Conservation (phyloP, 2,797 vertebrate genomes). For the Cuniculus paca region DNA sequence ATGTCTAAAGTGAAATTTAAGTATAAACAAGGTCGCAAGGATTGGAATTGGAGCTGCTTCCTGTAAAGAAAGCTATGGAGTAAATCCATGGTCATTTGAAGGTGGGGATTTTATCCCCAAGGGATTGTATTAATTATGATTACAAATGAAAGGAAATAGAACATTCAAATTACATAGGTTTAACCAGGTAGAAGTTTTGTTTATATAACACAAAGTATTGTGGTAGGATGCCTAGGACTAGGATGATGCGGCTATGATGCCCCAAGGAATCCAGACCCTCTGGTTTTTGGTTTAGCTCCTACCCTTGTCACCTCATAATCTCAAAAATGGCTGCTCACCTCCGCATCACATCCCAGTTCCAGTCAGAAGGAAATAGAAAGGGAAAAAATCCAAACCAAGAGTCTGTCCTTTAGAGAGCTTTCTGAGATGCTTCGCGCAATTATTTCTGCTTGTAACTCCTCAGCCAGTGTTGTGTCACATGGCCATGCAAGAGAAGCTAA, state of each 20-base stretch:
- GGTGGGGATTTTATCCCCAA: not conserved
- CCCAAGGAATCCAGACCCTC: not conserved
- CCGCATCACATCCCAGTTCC: not conserved
- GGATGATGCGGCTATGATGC: not conserved
- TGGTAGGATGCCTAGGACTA: not conserved
- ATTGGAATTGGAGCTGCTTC: not conserved
- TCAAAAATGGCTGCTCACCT: not conserved
- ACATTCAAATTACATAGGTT: constrained; percentile 12
- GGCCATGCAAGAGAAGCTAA: not conserved
- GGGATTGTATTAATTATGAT: constrained; percentile 9
- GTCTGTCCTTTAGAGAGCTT: not conserved
- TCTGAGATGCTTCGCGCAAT: not conserved
- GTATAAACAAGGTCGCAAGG: not conserved
- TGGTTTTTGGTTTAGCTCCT: not conserved
- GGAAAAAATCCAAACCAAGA: not conserved
- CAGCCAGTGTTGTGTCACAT: not conserved
- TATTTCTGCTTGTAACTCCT: not conserved
- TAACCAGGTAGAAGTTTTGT: not conserved
- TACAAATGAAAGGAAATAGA: not conserved
- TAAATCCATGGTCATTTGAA: not conserved
- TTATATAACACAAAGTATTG: constrained; percentile 17
- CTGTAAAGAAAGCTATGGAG: not conserved
- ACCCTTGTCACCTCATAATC: not conserved
- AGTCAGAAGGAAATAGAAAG: not conserved
- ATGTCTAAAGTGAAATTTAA: constrained; percentile 9